A percentile compares a stretch with the other conserved stretches of the same genome.
These are phyloP conservation scores for Sphaeramia orbicularis DNA, from an alignment of 2,797 vertebrate species.

Conservation along the genomic window DNA sequence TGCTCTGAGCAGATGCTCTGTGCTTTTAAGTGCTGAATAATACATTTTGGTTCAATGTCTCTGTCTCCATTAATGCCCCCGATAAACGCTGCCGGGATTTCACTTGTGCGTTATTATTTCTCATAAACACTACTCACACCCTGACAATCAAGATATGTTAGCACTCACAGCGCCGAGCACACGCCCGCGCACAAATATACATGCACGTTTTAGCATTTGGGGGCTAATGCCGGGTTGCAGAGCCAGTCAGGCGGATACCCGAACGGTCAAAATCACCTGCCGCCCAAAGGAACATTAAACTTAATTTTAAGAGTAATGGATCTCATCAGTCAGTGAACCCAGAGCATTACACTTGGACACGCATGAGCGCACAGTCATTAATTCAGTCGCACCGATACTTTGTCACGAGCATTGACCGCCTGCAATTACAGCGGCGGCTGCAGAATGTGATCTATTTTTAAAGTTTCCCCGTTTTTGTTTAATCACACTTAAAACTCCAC, in stretches of 20 bases:
- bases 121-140: slow-evolving; percentile 70
- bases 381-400: slow-evolving; percentile 74
- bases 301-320: slow-evolving; percentile 86
- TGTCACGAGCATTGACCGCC: slow-evolving; percentile 69
- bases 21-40: slow-evolving; percentile 84
- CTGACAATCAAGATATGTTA: slow-evolving; percentile 57
- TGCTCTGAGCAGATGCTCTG: slow-evolving; percentile 75
- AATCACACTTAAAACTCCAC: slow-evolving; percentile 32
- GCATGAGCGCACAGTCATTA: slow-evolving; percentile 73
- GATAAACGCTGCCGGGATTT: slow-evolving; percentile 74
- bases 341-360: slow-evolving; percentile 74
- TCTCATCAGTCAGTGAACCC: slow-evolving; percentile 85
- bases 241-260: slow-evolving; percentile 50
- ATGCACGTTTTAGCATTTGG: background rate
- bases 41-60: slow-evolving; percentile 81
- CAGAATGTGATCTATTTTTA: slow-evolving; percentile 42
- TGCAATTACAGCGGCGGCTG: slow-evolving; percentile 56
- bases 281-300: slow-evolving; percentile 83
- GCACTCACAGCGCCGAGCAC: slow-evolving; percentile 19
- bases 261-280: slow-evolving; percentile 78
- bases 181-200: background rate
- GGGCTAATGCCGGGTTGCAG: slow-evolving; percentile 37
- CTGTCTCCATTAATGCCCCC: slow-evolving; percentile 74
- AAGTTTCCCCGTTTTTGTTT: slow-evolving; percentile 46
- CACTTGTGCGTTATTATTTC: slow-evolving; percentile 64